Evolutionary conservation across 2,113 vertebrate genomes (phyloP).

Genomic region (Microcebus jonahi): DNA sequence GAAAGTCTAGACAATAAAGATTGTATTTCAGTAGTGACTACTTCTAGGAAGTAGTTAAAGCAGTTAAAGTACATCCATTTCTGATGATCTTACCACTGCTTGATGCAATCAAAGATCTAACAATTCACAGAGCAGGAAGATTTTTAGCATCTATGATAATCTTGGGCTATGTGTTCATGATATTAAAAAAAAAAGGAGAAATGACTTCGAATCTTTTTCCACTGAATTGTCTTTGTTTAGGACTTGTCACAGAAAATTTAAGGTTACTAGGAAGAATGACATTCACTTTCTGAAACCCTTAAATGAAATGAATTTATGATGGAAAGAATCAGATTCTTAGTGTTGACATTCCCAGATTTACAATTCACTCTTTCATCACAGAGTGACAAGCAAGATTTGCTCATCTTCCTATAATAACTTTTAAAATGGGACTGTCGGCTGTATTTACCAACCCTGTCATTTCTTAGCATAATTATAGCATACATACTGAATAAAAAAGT

Average conservation of each 20-base stretch:
- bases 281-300: neutral
- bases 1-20: neutral
- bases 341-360: neutral
- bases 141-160: neutral
- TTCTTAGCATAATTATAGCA: constrained; percentile 53
- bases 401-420: constrained; percentile 2
- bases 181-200: neutral
- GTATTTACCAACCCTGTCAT: constrained; percentile 47
- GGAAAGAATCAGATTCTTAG: neutral
- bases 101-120: neutral
- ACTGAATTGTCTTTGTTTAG: neutral
- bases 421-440: neutral
- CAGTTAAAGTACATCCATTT: neutral
- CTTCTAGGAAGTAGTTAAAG: neutral
- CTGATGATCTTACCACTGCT: neutral
- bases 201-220: neutral
- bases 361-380: neutral
- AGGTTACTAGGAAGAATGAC: neutral
- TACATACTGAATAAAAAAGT: neutral
- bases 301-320: neutral
- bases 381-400: neutral
- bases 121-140: neutral
- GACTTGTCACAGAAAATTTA: neutral
- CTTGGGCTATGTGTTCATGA: neutral
- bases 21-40: neutral